Evolutionary conservation across 2,113 vertebrate species (phyloP), one percentile per base, ranked within the genome.

Genomic region (Tichodroma muraria): DNA sequence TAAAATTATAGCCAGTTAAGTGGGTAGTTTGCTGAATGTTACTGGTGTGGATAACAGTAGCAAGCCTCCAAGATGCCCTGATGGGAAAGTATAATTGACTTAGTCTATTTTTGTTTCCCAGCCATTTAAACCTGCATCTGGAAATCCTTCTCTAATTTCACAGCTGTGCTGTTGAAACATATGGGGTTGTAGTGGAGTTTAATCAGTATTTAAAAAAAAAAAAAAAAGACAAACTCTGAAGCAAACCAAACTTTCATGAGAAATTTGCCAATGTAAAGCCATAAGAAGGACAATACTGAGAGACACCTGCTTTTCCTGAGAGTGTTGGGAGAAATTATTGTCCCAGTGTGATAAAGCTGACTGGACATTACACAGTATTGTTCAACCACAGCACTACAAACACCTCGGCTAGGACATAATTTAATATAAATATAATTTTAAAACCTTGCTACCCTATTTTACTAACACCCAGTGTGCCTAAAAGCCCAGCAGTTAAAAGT

Each of bases 1-100:
- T 90, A 82, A 96, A 97, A 95, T 97, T 96, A 95, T n/a, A 96
- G 90, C 73, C 92, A 85, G 90, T 90, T 96, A 97, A 96, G 77
- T 80, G 66, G 60, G 79, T 86, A 94, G 66, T 94, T 97, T 97
- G 94, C 94, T 44, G 65, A 93, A 91, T 88, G 82, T 61, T 93
- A 85, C 93, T 94, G 92, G 95, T 96, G 82, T 93, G 93, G 80
- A 92, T 96, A 97, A 96, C 80, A 80, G 93, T 78, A 91, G 92
- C 69, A 89, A 40, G 95, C 80, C 94, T 95, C 88, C 94, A 97
- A 95, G 95, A 96, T 90, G 71, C 80, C 68, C 85, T 94, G 88
- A 94, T 15, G 49, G 91, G 42, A 93, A 37, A 90, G 56, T 65
- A 72, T 95, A 95, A 96, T 96, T 93, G 71, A 92, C 88, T 97